A percentile compares a stretch with the other conserved stretches of the same genome.
Conservation (phyloP, 2,888 invertebrate genomes). For the Teinopalpus imperialis region DNA sequence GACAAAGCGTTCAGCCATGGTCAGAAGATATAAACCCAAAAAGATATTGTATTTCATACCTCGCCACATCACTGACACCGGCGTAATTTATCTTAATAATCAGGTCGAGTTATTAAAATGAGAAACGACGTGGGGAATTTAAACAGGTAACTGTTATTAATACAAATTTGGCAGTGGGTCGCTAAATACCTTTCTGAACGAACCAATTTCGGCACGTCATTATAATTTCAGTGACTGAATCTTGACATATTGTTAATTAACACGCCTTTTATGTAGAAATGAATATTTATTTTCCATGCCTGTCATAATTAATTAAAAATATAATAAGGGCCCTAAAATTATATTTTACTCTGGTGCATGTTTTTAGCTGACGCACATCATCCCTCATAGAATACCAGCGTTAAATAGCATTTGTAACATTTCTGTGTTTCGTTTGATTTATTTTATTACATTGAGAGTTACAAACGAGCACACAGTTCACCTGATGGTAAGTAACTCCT, state of each 20-base stretch:
- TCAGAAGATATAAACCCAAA: too few relatives aligned
- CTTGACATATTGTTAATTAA: constrained; percentile 3
- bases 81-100: neutral
- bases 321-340: too few relatives aligned
- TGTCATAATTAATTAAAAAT: neutral
- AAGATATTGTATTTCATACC: neutral
- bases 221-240: constrained; percentile 1
- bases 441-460: too few relatives aligned
- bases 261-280: neutral
- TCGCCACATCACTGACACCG: neutral
- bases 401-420: too few relatives aligned
- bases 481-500: too few relatives aligned
- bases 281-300: constrained; percentile 5
- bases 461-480: too few relatives aligned
- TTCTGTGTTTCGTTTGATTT: too few relatives aligned
- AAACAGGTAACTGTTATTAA: constrained; percentile 2
- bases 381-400: too few relatives aligned
- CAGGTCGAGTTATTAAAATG: neutral
- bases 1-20: too few relatives aligned
- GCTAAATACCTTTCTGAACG: neutral
- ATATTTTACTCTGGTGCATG: too few relatives aligned
- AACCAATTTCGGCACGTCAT: constrained; percentile 2
- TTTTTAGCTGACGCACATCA: too few relatives aligned
- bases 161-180: constrained; percentile 2
- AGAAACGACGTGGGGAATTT: constrained; percentile 8